phyloP scores from a whole-genome alignment of 2,888 invertebrate genomes.

The Sialis fuliginosa region DNA sequence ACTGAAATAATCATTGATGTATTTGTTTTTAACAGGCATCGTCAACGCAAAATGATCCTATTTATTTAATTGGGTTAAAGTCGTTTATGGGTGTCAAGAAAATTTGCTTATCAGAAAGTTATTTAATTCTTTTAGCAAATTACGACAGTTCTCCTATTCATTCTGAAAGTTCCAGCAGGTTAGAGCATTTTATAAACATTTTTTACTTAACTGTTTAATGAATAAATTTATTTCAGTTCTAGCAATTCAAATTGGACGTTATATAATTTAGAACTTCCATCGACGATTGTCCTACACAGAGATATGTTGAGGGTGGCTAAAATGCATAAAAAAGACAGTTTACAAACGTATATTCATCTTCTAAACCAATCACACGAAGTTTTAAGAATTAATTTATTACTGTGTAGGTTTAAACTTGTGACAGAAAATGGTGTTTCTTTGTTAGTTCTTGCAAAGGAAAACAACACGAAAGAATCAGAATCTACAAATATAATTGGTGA shows the following conservation, averaged over 20 bases:
- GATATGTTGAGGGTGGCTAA: conserved; percentile 53
- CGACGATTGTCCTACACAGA: conserved; percentile 41
- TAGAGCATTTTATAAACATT: background rate
- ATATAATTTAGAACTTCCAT: conserved; percentile 50
- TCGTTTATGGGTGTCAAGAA: conserved; percentile 46
- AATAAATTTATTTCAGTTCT: conserved; percentile 16
- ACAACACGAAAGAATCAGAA: conserved; percentile 22
- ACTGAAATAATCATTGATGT: background rate
- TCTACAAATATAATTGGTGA: background rate
- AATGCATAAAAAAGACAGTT: conserved; percentile 41
- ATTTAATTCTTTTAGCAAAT: conserved; percentile 36
- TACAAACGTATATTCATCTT: conserved; percentile 50
- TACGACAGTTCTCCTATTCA: conserved; percentile 35
- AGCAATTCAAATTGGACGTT: conserved; percentile 41
- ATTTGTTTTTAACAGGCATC: conserved; percentile 24
- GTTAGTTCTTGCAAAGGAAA: conserved; percentile 13
- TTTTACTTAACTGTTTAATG: no score
- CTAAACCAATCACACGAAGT: conserved; percentile 56
- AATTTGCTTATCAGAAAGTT: conserved; percentile 28
- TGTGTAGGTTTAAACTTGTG: conserved; percentile 19
- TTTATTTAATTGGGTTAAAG: conserved; percentile 46
- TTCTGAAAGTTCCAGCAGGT: conserved; percentile 20
- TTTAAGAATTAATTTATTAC: conserved; percentile 29
- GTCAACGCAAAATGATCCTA: conserved; percentile 37
- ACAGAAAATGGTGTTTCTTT: conserved; percentile 20